These are phyloP conservation scores for Illadopsis cleaveri DNA, from an alignment of 2,113 vertebrate genomes.

Conservation along the genomic window DNA sequence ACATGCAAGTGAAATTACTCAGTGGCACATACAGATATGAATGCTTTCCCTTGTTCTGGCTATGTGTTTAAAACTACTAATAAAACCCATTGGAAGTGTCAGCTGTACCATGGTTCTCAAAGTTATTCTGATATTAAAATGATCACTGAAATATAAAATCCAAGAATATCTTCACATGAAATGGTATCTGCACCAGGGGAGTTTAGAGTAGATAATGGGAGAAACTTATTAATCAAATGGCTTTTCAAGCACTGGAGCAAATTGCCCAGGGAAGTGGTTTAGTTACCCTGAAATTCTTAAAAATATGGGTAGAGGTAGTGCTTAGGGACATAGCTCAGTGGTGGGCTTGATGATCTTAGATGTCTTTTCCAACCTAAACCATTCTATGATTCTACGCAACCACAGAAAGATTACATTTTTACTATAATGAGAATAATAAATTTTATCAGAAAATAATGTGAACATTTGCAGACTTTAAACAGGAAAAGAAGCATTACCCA, in stretches of 20 bases:
- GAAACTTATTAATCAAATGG: neutral
- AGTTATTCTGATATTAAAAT: neutral
- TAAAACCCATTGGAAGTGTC: neutral
- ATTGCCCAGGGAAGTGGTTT: neutral
- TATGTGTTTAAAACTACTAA: neutral
- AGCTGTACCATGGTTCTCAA: neutral
- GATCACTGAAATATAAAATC: neutral
- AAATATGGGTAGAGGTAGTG: neutral
- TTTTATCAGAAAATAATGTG: neutral
- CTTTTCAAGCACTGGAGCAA: neutral
- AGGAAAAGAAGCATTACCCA: conserved; percentile 82
- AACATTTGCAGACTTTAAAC: neutral
- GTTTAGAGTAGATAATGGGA: neutral
- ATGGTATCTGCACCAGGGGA: neutral
- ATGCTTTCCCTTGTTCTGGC: neutral
- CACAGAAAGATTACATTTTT: neutral
- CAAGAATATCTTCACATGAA: neutral
- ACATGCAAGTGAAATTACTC: neutral
- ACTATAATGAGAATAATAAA: neutral
- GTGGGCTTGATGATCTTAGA: neutral
- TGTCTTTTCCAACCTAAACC: neutral
- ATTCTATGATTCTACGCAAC: neutral
- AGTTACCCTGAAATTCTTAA: neutral
- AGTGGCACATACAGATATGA: neutral
- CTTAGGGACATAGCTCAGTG: neutral